These are phyloP conservation scores for Rhynchophorus ferrugineus DNA, from an alignment of 1,140 invertebrate species.

Conservation along the genomic window DNA sequence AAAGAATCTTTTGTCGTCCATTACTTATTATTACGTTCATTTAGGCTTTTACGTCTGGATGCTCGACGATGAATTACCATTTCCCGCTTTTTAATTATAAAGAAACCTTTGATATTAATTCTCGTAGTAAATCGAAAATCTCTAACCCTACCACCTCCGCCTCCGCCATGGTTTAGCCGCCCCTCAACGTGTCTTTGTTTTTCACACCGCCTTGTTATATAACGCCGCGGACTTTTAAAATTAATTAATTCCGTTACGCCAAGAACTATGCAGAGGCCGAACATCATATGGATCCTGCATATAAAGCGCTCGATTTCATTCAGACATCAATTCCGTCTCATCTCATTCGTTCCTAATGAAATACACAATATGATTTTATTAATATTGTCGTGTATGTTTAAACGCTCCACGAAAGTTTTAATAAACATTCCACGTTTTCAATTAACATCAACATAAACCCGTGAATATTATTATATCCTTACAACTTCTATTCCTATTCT, in stretches of 20 bases:
- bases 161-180: too few relatives aligned
- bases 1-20: conserved; percentile 41
- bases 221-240: conserved; percentile 15
- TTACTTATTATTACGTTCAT: conserved; percentile 43
- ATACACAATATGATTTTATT: background rate
- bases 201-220: conserved; percentile 10
- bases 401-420: too few relatives aligned
- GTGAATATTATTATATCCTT: too few relatives aligned
- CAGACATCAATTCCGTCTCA: conserved; percentile 9
- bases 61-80: conserved; percentile 39
- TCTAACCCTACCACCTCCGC: conserved; percentile 19
- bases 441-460: too few relatives aligned
- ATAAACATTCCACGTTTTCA: too few relatives aligned
- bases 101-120: conserved; percentile 35
- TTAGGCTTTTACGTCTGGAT: conserved; percentile 35
- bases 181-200: conserved; percentile 2
- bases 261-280: conserved; percentile 15
- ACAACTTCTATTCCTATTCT: too few relatives aligned
- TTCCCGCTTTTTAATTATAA: conserved; percentile 40
- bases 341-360: conserved; percentile 5
- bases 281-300: conserved; percentile 17
- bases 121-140: conserved; percentile 18
- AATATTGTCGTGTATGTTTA: background rate
- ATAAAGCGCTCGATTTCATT: conserved; percentile 10
- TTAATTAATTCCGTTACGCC: conserved; percentile 18